phyloP scores from a whole-genome alignment of 1,140 invertebrate species.

The Papilio glaucus region DNA sequence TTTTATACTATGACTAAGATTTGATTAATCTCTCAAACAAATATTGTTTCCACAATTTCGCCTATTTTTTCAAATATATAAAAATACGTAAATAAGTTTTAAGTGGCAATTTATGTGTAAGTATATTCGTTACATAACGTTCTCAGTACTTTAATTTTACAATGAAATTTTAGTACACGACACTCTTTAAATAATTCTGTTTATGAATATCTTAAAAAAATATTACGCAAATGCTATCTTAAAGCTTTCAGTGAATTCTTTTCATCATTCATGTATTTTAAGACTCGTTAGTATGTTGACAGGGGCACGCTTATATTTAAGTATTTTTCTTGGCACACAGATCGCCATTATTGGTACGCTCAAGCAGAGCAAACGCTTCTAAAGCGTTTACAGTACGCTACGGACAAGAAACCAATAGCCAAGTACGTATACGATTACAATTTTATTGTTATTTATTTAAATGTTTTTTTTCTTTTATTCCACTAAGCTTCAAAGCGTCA shows the following conservation, averaged over 20 bases:
- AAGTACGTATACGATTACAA: constrained; percentile 76
- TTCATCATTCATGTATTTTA: constrained; percentile 12
- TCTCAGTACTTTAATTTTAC: too few relatives aligned
- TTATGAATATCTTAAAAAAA: background rate
- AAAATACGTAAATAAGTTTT: too few relatives aligned
- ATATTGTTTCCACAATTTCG: too few relatives aligned
- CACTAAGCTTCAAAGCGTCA: too few relatives aligned
- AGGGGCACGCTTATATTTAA: constrained; percentile 30
- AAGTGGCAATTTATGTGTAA: too few relatives aligned
- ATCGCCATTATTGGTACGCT: constrained; percentile 83
- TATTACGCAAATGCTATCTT: constrained; percentile 15
- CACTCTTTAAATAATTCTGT: too few relatives aligned
- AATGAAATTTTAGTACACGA: too few relatives aligned
- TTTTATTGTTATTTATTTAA: background rate
- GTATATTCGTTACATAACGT: too few relatives aligned
- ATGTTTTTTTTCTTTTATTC: background rate
- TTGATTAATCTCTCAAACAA: too few relatives aligned
- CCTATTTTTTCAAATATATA: too few relatives aligned
- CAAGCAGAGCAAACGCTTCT: constrained; percentile 87
- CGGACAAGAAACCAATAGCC: constrained; percentile 83
- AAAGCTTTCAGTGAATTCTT: background rate
- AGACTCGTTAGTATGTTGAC: too few relatives aligned
- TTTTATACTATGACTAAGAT: too few relatives aligned
- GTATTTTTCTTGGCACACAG: constrained; percentile 51
- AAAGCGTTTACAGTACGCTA: constrained; percentile 84